Percentiles rank a stretch among this genome's conserved stretches.
phyloP scores from a whole-genome alignment of 2,888 invertebrate genomes.

The Belgica antarctica region DNA sequence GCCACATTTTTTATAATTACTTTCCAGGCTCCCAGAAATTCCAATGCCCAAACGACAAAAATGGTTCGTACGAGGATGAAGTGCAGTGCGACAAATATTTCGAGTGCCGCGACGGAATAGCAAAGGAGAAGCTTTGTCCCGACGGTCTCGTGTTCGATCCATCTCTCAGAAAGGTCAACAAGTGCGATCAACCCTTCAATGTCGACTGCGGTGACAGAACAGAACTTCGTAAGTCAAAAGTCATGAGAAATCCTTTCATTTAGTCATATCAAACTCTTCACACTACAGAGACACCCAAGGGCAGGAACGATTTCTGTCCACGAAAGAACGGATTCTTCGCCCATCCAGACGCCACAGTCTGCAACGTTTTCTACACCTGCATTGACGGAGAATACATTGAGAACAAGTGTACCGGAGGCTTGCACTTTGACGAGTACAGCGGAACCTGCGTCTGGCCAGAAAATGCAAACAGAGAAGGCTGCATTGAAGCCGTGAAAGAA shows the following conservation, averaged over 20 bases:
- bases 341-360: slow-evolving; percentile 76
- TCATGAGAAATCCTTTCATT: too few relatives aligned
- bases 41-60: slow-evolving; percentile 72
- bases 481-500: slow-evolving; percentile 62
- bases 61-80: slow-evolving; percentile 77
- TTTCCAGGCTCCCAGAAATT: slow-evolving; percentile 52
- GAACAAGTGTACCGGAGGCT: slow-evolving; percentile 79
- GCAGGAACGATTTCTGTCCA: slow-evolving; percentile 67
- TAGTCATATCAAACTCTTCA: too few relatives aligned
- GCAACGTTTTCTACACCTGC: slow-evolving; percentile 85
- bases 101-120: slow-evolving; percentile 69
- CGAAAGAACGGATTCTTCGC: slow-evolving; percentile 88
- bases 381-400: slow-evolving; percentile 79
- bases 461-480: slow-evolving; percentile 72
- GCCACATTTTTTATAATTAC: background rate
- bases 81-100: slow-evolving; percentile 85
- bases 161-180: slow-evolving; percentile 79
- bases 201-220: slow-evolving; percentile 86
- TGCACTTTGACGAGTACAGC: slow-evolving; percentile 85
- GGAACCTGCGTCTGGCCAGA: slow-evolving; percentile 91
- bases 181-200: slow-evolving; percentile 90
- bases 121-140: slow-evolving; percentile 75
- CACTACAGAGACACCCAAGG: slow-evolving; percentile 71
- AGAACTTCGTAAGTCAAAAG: slow-evolving; percentile 76
- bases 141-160: slow-evolving; percentile 89